Percentiles rank a stretch among this genome's conserved stretches.
These are phyloP conservation scores for Dromius quadrimaculatus DNA, from an alignment of 2,888 invertebrate genomes.

Conservation along the genomic window DNA sequence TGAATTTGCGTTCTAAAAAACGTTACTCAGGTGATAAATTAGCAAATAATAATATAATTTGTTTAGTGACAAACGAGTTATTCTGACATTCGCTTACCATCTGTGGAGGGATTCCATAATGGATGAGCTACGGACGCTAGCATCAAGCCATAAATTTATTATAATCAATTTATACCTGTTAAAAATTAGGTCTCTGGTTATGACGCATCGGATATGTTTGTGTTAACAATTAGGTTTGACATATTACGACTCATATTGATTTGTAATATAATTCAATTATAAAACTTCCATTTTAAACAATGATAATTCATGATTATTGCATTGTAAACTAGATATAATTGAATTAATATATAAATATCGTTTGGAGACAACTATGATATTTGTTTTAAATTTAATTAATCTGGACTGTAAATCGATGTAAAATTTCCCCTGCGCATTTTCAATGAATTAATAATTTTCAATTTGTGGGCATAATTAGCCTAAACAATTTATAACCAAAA, in stretches of 20 bases:
- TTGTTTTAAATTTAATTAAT: slow-evolving; percentile 19
- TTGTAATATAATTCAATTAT: slow-evolving; percentile 30
- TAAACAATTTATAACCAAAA: no score
- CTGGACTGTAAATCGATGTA: no score
- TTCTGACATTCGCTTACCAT: slow-evolving; percentile 3
- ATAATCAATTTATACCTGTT: slow-evolving; percentile 22
- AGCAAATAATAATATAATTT: slow-evolving; percentile 48
- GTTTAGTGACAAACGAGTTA: slow-evolving; percentile 41
- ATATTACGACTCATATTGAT: slow-evolving; percentile 18
- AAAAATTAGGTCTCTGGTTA: slow-evolving; percentile 9
- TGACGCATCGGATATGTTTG: slow-evolving; percentile 28
- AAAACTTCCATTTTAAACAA: slow-evolving; percentile 23
- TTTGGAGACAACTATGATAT: slow-evolving; percentile 4
- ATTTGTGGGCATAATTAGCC: no score
- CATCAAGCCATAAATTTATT: slow-evolving; percentile 19
- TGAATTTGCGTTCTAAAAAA: slow-evolving; percentile 33
- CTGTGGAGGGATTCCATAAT: slow-evolving; percentile 3
- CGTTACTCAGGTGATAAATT: slow-evolving; percentile 41
- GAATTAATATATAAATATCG: background rate
- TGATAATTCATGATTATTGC: slow-evolving; percentile 8
- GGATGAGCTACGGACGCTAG: background rate
- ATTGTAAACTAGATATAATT: slow-evolving; percentile 21
- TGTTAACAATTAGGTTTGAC: slow-evolving; percentile 28
- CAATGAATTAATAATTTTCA: no score
- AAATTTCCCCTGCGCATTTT: no score